Evolutionary conservation across 2,888 invertebrate species (phyloP), one percentile per base, ranked within the genome.

Genomic region (Nemotelus nigrinus): DNA sequence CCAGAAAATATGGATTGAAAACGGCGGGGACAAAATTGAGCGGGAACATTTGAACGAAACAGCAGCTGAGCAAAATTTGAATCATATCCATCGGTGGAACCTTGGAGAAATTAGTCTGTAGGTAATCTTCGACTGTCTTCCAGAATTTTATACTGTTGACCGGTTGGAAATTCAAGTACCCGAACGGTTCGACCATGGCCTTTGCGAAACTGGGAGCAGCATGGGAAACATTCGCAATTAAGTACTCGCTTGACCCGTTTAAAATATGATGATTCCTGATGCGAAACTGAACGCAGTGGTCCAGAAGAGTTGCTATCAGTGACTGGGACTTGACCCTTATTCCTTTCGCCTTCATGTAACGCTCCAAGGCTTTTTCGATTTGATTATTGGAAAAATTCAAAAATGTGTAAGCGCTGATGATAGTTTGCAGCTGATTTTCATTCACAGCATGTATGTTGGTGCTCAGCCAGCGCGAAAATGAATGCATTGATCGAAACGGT

Each of bases 21-120:
- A 93, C 86, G 82, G 88, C 89, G 45, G 88, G 87, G 0, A 90
- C 88, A 82, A 92, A 89, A 82, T 90, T 89, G 3, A 90, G 81
- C 3, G 93, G 93, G 85, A 90, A 90, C 82, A 90, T 89, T 71
- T 89, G 88, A 47, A 91, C 83, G 84, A 91, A 93, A 72, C 92
- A 88, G 82, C 90, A 91, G 6, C 92, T 89, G n/a, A 93, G 85
- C 77, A 93, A 84, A 79, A 93, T 88, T 78, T 91, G 90, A 57
- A 91, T 85, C 7, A 91, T 84, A 82, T 92, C 90, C 80, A 89
- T 88, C 47, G 89, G 86, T 77, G 87, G 86, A 77, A 93, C 88
- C 82, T 90, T 89, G 3, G 87, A 83, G 85, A 92, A 91, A 78
- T 90, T 90, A 41, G 88, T 85, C 64, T 87, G 83, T n/a, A 93